A percentile compares a stretch with the other conserved stretches of the same genome.
These are phyloP conservation scores for Plestiodon gilberti DNA, from an alignment of 2,113 vertebrate genomes.

Conservation along the genomic window DNA sequence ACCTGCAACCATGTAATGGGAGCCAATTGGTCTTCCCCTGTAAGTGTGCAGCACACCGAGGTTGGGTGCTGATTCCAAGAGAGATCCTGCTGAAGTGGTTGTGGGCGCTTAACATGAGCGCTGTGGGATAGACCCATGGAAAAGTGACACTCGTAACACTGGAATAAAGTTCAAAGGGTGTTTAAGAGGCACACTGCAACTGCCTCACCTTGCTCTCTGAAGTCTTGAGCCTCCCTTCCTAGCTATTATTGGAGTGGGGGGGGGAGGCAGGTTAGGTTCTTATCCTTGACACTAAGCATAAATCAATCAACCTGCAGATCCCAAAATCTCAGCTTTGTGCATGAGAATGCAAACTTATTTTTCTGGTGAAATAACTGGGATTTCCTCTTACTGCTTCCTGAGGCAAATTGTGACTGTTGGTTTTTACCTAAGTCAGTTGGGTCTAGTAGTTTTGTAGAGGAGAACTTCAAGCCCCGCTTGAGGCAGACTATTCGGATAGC, in stretches of 20 bases:
- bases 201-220: not conserved
- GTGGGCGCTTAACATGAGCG: too few species aligned
- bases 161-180: too few species aligned
- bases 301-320: not conserved
- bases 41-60: too few species aligned
- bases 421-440: not conserved
- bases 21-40: too few species aligned
- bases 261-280: too few species aligned
- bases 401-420: not conserved
- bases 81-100: too few species aligned
- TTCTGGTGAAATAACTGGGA: too few species aligned
- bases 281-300: not conserved
- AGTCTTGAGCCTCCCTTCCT: not conserved
- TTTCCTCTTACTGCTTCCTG: not conserved
- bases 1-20: not conserved
- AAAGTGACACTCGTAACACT: too few species aligned
- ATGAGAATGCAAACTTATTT: not conserved
- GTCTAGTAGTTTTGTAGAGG: not conserved
- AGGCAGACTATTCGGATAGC: too few species aligned
- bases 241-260: not conserved
- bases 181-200: rapidly evolving
- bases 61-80: too few species aligned
- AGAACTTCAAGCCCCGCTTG: not conserved
- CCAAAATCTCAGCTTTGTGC: not conserved
- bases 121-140: too few species aligned